Conservation (phyloP, 2,113 vertebrate species). For the Callorhinus ursinus region DNA sequence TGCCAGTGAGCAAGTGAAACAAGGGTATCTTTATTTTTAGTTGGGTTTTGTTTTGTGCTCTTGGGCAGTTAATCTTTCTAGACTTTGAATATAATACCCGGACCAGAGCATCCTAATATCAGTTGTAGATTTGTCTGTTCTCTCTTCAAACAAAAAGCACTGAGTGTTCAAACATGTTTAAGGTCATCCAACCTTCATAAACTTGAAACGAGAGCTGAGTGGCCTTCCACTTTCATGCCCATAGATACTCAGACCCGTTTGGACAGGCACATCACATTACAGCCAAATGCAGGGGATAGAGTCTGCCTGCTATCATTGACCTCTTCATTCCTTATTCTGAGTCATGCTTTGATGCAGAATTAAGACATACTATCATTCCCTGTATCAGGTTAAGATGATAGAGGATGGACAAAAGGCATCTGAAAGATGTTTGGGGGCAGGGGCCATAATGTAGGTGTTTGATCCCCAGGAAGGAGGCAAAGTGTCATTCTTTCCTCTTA, state of each 20-base stretch:
- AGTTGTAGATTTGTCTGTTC: conserved; percentile 19
- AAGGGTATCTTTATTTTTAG: neutral
- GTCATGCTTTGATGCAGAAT: neutral
- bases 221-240: no score
- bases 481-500: neutral
- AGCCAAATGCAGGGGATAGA: neutral
- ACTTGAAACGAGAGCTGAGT: neutral
- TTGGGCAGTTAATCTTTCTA: conserved; percentile 18
- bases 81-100: conserved; percentile 23
- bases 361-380: neutral
- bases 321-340: neutral
- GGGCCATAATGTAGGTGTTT: neutral
- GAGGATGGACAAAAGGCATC: neutral
- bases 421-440: neutral
- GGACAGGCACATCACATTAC: neutral
- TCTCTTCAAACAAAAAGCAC: neutral
- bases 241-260: neutral
- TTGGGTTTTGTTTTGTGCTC: conserved; percentile 10
- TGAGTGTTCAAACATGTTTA: neutral
- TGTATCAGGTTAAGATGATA: neutral
- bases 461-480: neutral
- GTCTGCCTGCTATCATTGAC: neutral
- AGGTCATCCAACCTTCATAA: neutral
- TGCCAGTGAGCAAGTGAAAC: neutral
- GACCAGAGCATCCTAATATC: conserved; percentile 7